phyloP scores from a whole-genome alignment of 2,113 vertebrate species.

The Sakesphorus luctuosus region DNA sequence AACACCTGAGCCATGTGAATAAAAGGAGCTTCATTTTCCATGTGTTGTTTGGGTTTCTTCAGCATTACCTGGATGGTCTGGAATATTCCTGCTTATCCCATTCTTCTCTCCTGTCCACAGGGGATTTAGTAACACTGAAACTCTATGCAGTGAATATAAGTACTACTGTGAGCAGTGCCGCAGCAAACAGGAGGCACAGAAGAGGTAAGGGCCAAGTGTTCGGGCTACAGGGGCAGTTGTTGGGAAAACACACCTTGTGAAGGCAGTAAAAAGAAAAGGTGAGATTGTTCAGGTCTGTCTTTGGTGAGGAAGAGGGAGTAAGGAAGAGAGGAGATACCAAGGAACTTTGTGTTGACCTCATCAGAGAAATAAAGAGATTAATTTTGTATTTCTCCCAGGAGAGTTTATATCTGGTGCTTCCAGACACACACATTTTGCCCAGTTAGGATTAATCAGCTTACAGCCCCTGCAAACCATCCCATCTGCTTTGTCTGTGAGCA shows the following conservation, averaged over 20 bases:
- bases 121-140: constrained; percentile 94
- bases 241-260: background rate
- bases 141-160: constrained; percentile 92
- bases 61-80: background rate
- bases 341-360: background rate
- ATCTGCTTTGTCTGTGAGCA: background rate
- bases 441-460: constrained; percentile 18
- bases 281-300: background rate
- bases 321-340: background rate
- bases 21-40: background rate
- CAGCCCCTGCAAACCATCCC: background rate
- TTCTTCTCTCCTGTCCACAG: constrained; percentile 67
- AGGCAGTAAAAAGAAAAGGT: background rate
- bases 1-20: background rate
- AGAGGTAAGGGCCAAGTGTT: constrained; percentile 77
- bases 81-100: background rate
- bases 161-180: constrained; percentile 95
- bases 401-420: background rate
- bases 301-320: background rate
- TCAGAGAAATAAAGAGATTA: background rate
- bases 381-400: background rate
- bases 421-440: background rate
- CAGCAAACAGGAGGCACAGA: constrained; percentile 95
- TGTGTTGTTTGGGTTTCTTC: background rate
- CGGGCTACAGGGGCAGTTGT: background rate